Conservation (phyloP, 1,140 invertebrate genomes). For the Caenorhabditis brenneri region DNA sequence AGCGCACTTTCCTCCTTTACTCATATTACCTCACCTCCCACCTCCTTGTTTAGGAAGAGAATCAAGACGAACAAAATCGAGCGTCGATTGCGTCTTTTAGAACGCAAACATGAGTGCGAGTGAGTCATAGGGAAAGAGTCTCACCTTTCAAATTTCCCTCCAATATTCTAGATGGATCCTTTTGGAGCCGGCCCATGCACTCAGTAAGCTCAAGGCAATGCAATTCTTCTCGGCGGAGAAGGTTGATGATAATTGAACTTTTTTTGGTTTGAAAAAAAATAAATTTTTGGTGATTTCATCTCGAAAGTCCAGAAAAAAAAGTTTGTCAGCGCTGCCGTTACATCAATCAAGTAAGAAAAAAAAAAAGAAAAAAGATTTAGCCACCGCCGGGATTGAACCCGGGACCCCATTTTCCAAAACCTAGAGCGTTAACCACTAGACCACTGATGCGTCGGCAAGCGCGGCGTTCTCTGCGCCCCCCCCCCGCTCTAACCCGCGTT, state of each 20-base stretch:
- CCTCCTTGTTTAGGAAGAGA: not conserved
- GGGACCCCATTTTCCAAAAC: too few relatives aligned
- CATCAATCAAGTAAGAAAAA: too few relatives aligned
- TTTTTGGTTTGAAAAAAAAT: not conserved
- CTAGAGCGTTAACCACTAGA: too few relatives aligned
- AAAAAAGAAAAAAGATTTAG: too few relatives aligned
- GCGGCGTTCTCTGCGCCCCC: too few relatives aligned
- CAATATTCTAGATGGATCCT: conserved; percentile 29
- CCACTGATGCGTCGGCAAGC: too few relatives aligned
- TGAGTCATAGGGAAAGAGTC: not conserved
- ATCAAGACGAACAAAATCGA: conserved; percentile 35
- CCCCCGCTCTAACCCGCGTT: too few relatives aligned
- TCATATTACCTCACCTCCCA: not conserved
- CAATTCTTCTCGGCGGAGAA: not conserved
- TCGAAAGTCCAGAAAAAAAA: too few relatives aligned
- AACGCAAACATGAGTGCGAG: conserved; percentile 32
- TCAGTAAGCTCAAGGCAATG: conserved; percentile 25
- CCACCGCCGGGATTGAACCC: too few relatives aligned
- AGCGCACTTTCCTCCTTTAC: not conserved
- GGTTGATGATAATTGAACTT: not conserved
- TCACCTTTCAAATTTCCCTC: not conserved
- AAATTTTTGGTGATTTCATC: too few relatives aligned
- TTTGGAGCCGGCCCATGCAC: conserved; percentile 1
- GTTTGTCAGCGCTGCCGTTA: too few relatives aligned
- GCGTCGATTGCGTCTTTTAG: conserved; percentile 33